phyloP scores from a whole-genome alignment of 1,140 invertebrate species.

The Ctenoplectra terminalis region DNA sequence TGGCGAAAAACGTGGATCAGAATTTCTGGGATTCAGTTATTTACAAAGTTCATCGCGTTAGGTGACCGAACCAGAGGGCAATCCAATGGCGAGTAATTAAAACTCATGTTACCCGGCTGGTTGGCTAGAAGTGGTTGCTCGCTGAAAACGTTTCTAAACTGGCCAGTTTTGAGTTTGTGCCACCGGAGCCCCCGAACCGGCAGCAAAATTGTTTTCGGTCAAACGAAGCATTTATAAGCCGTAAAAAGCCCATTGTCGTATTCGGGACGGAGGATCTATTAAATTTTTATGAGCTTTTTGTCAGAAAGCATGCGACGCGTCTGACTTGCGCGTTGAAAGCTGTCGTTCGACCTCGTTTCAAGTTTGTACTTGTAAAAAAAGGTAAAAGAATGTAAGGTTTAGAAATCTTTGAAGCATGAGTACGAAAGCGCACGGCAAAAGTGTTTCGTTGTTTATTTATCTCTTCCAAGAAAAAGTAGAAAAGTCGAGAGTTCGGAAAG shows the following conservation, averaged over 20 bases:
- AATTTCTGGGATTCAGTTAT: slow-evolving; percentile 6
- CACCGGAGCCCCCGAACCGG: slow-evolving; percentile 30
- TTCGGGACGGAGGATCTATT: slow-evolving; percentile 72
- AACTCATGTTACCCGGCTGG: slow-evolving; percentile 6
- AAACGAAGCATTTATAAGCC: slow-evolving; percentile 75
- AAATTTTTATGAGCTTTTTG: slow-evolving; percentile 74
- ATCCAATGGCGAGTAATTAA: slow-evolving; percentile 29
- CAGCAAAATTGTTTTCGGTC: slow-evolving; percentile 75
- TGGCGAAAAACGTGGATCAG: background rate
- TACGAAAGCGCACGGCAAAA: no score
- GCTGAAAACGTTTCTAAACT: slow-evolving; percentile 38
- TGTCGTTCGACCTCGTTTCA: slow-evolving; percentile 21
- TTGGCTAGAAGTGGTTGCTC: slow-evolving; percentile 14
- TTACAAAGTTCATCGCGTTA: slow-evolving; percentile 28
- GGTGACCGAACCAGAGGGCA: background rate
- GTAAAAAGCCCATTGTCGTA: slow-evolving; percentile 65
- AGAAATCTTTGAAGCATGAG: no score
- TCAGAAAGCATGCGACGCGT: slow-evolving; percentile 48
- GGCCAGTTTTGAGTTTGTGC: slow-evolving; percentile 37
- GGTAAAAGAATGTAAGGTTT: no score
- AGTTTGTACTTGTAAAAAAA: no score
- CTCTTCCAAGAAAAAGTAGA: no score
- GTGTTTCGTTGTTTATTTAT: no score
- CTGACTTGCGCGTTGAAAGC: slow-evolving; percentile 9
- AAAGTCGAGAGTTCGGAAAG: no score